Evolutionary conservation across 1,140 invertebrate species (phyloP), one percentile per base, ranked within the genome.

Genomic region (Cephus cinctus): DNA sequence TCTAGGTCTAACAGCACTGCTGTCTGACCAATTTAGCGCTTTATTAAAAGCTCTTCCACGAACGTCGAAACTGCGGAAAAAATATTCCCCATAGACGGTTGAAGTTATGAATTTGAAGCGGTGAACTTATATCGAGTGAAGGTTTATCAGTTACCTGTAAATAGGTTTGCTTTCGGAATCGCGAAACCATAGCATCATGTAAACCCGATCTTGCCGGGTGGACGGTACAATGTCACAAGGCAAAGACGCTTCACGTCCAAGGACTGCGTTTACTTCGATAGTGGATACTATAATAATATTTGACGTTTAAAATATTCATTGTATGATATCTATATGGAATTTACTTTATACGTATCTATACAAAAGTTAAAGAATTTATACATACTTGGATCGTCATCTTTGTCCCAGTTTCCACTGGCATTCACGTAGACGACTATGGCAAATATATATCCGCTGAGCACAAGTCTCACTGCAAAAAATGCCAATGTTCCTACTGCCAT

Each of bases 151-250:
- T 74, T 79, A 92, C 90, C 89, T 94, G 80, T 92, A 94, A 56
- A 95, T 83, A 31, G 92, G 90, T 70, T 90, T 91, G 38, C 86
- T 84, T 16, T 83, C 86, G 41, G 85, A 85, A 64, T 92, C 87
- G 55, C 89, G 80, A 73, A 92, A 95, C 91, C 91, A 95, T 5
- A 94, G 78, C 52, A 95, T 89, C 86, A 94, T 89, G 72, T 90
- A 89, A 50, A 93, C 88, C 52, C 88, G 79, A 68, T 94, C 91
- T 57, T 90, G 87, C 62, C 82, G 81, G 49, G 84, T 83, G 62
- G 78, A 77, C 22, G 87, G 85, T 67, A 88, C 84, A 62, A 92
- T 89, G 77, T 92, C 88, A 77, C 91, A 93, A 27, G 90, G 90
- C 55, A 94, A 76, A 42, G 83, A 83, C 47, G 88, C 89, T 45